These are phyloP conservation scores for Drosophila bifasciata DNA, from an alignment of 1,140 invertebrate genomes.

Conservation along the genomic window DNA sequence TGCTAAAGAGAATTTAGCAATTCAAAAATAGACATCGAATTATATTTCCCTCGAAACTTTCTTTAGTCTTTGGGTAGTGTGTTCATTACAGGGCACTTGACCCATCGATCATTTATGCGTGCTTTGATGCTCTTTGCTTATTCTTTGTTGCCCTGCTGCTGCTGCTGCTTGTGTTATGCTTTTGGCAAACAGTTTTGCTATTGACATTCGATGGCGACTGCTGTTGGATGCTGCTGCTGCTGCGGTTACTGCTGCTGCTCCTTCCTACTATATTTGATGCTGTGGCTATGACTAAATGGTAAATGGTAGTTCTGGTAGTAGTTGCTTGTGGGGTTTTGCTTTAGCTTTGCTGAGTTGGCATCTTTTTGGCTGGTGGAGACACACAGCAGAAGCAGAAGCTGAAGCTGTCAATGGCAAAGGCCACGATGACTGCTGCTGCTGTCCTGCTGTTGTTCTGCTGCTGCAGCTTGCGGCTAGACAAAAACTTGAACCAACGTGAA, in stretches of 20 bases:
- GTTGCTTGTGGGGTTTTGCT: not conserved
- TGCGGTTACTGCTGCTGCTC: constrained; percentile 29
- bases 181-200: constrained; percentile 72
- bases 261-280: no score
- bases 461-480: constrained; percentile 61
- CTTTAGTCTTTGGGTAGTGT: no score
- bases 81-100: no score
- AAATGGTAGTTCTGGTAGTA: not conserved
- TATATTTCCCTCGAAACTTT: no score
- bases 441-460: not conserved
- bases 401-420: constrained; percentile 67
- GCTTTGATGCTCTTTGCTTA: constrained; percentile 22
- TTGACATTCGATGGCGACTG: constrained; percentile 67
- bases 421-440: constrained; percentile 42
- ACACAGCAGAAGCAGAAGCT: no score
- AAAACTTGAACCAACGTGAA: constrained; percentile 37
- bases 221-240: no score
- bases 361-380: constrained; percentile 52
- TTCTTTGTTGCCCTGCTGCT: constrained; percentile 21
- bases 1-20: no score
- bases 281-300: not conserved
- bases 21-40: no score
- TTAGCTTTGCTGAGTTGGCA: constrained; percentile 54
- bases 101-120: no score
- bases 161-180: constrained; percentile 54